A percentile compares a stretch with the other conserved stretches of the same genome.
Evolutionary conservation across 2,113 vertebrate species (phyloP).

Genomic region (Tringa solitaria): DNA sequence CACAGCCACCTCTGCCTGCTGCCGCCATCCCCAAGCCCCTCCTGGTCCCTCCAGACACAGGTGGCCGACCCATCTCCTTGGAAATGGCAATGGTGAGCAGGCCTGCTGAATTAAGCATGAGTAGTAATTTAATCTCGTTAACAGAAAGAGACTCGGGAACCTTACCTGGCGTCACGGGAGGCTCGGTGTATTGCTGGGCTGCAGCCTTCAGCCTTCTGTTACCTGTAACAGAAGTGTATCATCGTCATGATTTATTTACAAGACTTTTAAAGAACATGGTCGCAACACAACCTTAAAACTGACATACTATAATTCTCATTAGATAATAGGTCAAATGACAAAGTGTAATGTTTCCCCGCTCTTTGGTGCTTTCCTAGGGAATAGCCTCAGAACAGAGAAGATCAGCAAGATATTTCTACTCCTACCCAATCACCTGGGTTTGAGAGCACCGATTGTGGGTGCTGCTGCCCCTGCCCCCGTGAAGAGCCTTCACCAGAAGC

Average conservation of each 20-base stretch:
- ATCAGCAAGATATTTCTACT: neutral
- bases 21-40: slow-evolving; percentile 55
- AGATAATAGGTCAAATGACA: neutral
- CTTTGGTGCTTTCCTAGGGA: neutral
- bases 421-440: neutral
- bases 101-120: slow-evolving; percentile 65
- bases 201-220: neutral
- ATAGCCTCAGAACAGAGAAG: neutral
- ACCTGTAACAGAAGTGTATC: neutral
- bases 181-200: neutral
- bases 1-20: neutral
- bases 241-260: slow-evolving; percentile 55
- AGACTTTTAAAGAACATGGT: neutral
- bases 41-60: slow-evolving; percentile 38
- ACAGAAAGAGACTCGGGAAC: slow-evolving; percentile 6
- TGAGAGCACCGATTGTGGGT: accelerated
- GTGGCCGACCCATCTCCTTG: slow-evolving; percentile 71
- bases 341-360: accelerated
- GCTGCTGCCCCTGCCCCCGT: neutral
- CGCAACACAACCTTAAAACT: neutral
- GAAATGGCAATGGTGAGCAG: slow-evolving; percentile 78
- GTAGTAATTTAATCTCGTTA: slow-evolving; percentile 56
- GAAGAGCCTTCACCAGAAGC: neutral
- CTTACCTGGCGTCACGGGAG: neutral
- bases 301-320: neutral